Evolutionary conservation across 2,113 vertebrate species (phyloP), one percentile per base, ranked within the genome.

Genomic region (Takifugu flavidus): DNA sequence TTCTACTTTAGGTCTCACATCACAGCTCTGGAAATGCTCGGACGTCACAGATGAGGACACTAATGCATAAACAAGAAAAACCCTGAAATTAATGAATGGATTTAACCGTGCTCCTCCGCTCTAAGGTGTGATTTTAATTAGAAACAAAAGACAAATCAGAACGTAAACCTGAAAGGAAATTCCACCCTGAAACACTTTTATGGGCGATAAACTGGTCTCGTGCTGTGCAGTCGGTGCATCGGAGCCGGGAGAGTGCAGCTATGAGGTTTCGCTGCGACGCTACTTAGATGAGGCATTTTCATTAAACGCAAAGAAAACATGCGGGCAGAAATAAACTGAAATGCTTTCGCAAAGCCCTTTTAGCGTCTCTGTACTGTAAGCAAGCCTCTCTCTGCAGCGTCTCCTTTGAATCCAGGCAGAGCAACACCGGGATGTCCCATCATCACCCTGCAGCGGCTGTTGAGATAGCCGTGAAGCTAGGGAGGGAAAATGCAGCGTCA

Each of bases 31-130:
- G 59, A 83, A 85, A 89, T 68, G 77, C 79, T 64, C 57, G 64
- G 73, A 85, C 65, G 15, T 53, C 77, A 74, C 71, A 72, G 74
- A 65, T 74, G 62, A 81, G 34, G 67, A 85, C 78, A 56, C 70
- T 49, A 87, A 83, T 82, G 85, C 80, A 79, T 82, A 70, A 59
- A 49, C 66, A 72, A 56, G 2, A 49, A 75, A 78, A 65, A 55
- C 78, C 79, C 80, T 85, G 84, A 88, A 86, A 68, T 74, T 45
- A 14, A 64, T 49, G 2, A 55, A 59, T 46, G 43, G 8, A 11
- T 77, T 53, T 14, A 34, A 51, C 49, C 25, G 6, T 8, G 1
- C 20, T n/a, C 34, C 20, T n/a, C 42, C 25, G 5, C 13, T 51
- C 66, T 63, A 53, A 53, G 52, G 65, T 44, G 60, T 14, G 73